Conservation (phyloP, 2,888 invertebrate species). For the Drosophila subquinaria region DNA sequence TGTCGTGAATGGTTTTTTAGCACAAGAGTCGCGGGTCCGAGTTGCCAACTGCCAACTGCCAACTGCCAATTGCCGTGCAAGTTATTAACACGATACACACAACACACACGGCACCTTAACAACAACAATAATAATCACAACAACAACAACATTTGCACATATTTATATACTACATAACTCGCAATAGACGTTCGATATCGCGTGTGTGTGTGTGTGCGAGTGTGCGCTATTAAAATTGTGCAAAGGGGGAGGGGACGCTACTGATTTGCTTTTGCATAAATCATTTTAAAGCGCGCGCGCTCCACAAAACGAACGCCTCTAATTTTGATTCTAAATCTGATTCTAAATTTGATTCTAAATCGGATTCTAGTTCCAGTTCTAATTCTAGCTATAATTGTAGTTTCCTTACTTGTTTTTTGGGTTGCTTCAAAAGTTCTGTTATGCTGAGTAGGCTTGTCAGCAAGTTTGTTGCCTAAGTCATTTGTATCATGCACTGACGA, state of each 20-base stretch:
- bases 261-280: constrained; percentile 72
- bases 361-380: constrained; percentile 15
- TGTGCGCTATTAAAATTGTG: constrained; percentile 30
- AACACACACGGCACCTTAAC: constrained; percentile 29
- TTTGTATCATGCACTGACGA: constrained; percentile 61
- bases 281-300: constrained; percentile 69
- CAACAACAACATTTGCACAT: constrained; percentile 53
- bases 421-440: not conserved
- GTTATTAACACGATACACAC: constrained; percentile 56
- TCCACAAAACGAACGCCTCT: constrained; percentile 20
- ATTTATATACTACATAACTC: constrained; percentile 54
- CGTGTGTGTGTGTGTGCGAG: constrained; percentile 30
- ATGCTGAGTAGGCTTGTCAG: constrained; percentile 55
- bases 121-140: constrained; percentile 28
- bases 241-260: constrained; percentile 35
- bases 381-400: constrained; percentile 1
- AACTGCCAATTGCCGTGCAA: constrained; percentile 41
- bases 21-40: constrained; percentile 65
- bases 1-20: constrained; percentile 83
- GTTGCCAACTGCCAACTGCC: constrained; percentile 13
- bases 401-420: not conserved
- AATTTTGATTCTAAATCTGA: constrained; percentile 16
- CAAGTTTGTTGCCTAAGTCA: constrained; percentile 57
- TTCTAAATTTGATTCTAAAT: constrained; percentile 20
- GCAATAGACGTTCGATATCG: constrained; percentile 34